Base-by-base conservation (phyloP, 2,888 invertebrate genomes). In the Cyrtodaria siliqua region DNA sequence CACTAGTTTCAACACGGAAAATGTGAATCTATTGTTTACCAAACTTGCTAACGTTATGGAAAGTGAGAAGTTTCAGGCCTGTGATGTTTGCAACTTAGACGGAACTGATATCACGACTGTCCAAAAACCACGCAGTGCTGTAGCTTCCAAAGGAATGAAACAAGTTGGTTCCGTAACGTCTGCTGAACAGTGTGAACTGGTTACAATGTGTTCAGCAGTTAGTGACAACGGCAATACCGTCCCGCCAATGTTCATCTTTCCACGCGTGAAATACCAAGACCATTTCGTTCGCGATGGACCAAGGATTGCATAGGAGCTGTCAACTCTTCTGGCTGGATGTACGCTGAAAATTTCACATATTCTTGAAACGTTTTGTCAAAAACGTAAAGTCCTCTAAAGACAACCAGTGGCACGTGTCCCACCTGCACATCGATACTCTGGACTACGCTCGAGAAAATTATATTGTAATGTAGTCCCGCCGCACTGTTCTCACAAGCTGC, bases 381-480 rank as follows among this genome's bases (percentile, higher is more conserved):
- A 81, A 84, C 75, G 74, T 66, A 27, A 86, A 76, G 60, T 84
- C 84, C 33, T 80, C 82, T 12, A 80, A 80, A 56, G 86, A 87
- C 20, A 76, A 82, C 16, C 83, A 91, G 78, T 91, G 90, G 60
- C 89, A 91, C 67, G 60, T 76, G 33, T 82, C 85, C 12, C 91
- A 91, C 53, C n/a, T 70, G 33, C 27, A 26, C 42, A 20, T 63
- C 23, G 1, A n/a, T 26, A 38, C 44, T 2, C 23, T 93, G 80
- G 73, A 89, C n/a, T 82, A 80, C 78, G 82, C 91, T 86, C 79
- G 91, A 83, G 86, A 87, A 47, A 84, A 87, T 84, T 91, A 93
- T 12, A 89, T 93, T 33, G 84, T 90, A 44, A n/a, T n/a, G n/a
- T 92, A 9, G 87, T 93, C 42, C 92, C 91, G 24, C 66, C 66